Percentiles rank a stretch among this genome's conserved stretches.
These are phyloP conservation scores for Rosalia funebris DNA, from an alignment of 2,888 invertebrate species.

Conservation along the genomic window DNA sequence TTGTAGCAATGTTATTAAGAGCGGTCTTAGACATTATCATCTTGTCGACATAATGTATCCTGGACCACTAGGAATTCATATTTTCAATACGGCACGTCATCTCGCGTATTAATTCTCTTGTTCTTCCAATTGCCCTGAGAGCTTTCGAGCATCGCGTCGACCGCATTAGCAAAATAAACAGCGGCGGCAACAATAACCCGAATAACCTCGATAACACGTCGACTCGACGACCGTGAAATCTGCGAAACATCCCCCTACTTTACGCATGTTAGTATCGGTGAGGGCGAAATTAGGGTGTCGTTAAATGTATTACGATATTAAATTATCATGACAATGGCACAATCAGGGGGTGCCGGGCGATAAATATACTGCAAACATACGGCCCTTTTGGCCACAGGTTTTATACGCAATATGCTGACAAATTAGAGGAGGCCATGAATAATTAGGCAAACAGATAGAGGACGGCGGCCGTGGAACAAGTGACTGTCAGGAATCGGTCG, in stretches of 20 bases:
- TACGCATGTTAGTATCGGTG: conserved; percentile 42
- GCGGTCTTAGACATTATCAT: too few relatives aligned
- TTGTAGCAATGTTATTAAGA: too few relatives aligned
- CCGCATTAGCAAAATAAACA: conserved; percentile 18
- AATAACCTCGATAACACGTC: conserved; percentile 21
- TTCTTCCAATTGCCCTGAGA: background rate
- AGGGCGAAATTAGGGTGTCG: conserved; percentile 64
- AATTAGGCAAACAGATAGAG: conserved; percentile 56
- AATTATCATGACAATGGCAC: conserved; percentile 66
- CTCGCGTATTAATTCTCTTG: too few relatives aligned
- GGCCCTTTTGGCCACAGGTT: conserved; percentile 65
- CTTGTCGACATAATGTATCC: too few relatives aligned
- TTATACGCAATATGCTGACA: conserved; percentile 64
- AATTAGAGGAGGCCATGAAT: conserved; percentile 60
- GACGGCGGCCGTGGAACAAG: conserved; percentile 18
- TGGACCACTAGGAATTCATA: too few relatives aligned
- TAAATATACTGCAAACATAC: conserved; percentile 66
- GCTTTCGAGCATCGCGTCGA: background rate
- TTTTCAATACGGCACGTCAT: too few relatives aligned
- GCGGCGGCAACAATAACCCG: conserved; percentile 3
- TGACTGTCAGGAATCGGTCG: background rate
- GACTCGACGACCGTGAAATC: conserved; percentile 40
- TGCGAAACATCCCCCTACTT: conserved; percentile 31
- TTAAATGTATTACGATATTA: conserved; percentile 67
- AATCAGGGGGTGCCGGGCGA: conserved; percentile 63